These are phyloP conservation scores for Stegana nigrithorax DNA, from an alignment of 2,888 invertebrate genomes.

Conservation along the genomic window DNA sequence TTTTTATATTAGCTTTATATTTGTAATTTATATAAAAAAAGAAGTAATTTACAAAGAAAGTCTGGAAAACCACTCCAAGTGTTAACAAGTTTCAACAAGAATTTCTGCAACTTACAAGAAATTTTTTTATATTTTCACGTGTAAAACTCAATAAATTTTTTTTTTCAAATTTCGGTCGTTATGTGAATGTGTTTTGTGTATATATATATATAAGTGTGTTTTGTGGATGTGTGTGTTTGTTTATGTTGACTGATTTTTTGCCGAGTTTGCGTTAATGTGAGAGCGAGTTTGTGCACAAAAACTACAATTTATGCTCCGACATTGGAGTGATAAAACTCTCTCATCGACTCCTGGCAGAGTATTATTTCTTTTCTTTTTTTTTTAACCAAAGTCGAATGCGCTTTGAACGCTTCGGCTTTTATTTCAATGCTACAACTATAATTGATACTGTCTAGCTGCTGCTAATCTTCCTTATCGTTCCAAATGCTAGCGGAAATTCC, in stretches of 20 bases:
- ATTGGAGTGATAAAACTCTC: slow-evolving; percentile 58
- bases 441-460: slow-evolving; percentile 10
- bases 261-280: slow-evolving; percentile 13
- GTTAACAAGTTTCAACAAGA: slow-evolving; percentile 53
- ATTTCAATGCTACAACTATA: slow-evolving; percentile 26
- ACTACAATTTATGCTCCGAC: slow-evolving; percentile 60
- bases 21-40: slow-evolving; percentile 47
- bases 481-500: slow-evolving; percentile 34
- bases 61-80: slow-evolving; percentile 36
- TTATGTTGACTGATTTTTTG: slow-evolving; percentile 47
- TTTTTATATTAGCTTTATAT: slow-evolving; percentile 44
- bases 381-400: slow-evolving; percentile 40
- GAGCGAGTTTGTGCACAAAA: slow-evolving; percentile 52
- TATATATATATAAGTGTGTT: slow-evolving; percentile 19
- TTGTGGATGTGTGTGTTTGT: slow-evolving; percentile 20
- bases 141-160: background rate
- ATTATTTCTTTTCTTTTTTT: slow-evolving; percentile 35
- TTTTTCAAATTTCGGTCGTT: background rate
- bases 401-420: slow-evolving; percentile 36
- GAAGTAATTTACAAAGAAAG: slow-evolving; percentile 52
- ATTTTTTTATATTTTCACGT: background rate
- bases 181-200: slow-evolving; percentile 32
- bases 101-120: slow-evolving; percentile 44
- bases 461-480: slow-evolving; percentile 31
- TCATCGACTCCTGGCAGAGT: slow-evolving; percentile 58